Conservation (phyloP, 2,888 invertebrate species). For the Capitulum mitella region DNA sequence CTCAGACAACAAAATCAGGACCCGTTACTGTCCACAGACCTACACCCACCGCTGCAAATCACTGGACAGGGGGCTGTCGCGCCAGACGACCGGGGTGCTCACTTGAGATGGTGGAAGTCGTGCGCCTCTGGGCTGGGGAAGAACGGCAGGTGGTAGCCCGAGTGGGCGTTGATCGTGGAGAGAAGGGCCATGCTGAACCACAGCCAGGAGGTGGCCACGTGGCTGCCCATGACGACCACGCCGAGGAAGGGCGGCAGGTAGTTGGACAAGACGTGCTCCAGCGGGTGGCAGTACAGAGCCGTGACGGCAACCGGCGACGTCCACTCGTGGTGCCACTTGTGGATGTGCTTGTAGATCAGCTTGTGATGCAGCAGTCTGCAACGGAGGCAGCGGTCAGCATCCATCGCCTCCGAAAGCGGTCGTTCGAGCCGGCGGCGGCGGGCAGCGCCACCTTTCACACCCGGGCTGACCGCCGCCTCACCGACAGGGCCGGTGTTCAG, state of each 20-base stretch:
- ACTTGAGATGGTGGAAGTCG: slow-evolving; percentile 81
- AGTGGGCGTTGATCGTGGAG: slow-evolving; percentile 71
- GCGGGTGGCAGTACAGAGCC: slow-evolving; percentile 70
- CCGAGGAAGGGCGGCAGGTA: slow-evolving; percentile 63
- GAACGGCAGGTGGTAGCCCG: slow-evolving; percentile 77
- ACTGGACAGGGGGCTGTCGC: too few relatives aligned
- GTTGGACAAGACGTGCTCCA: slow-evolving; percentile 67
- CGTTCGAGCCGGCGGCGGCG: too few relatives aligned
- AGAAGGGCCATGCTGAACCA: slow-evolving; percentile 72
- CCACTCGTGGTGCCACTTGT: slow-evolving; percentile 83
- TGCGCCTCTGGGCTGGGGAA: slow-evolving; percentile 78
- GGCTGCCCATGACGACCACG: slow-evolving; percentile 56
- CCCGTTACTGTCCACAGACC: too few relatives aligned
- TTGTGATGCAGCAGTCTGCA: slow-evolving; percentile 63
- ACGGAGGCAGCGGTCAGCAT: too few relatives aligned
- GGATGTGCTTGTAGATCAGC: slow-evolving; percentile 67
- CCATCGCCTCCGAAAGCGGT: too few relatives aligned
- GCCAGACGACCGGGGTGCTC: too few relatives aligned
- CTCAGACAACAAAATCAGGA: too few relatives aligned
- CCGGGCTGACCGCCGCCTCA: too few relatives aligned
- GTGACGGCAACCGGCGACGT: slow-evolving; percentile 77
- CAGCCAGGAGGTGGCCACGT: slow-evolving; percentile 66
- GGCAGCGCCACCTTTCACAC: too few relatives aligned
- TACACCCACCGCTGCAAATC: too few relatives aligned
- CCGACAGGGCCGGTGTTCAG: too few relatives aligned